Percentiles rank a stretch among this genome's conserved stretches.
phyloP scores from a whole-genome alignment of 1,140 invertebrate genomes.

The Lepidostoma basale region DNA sequence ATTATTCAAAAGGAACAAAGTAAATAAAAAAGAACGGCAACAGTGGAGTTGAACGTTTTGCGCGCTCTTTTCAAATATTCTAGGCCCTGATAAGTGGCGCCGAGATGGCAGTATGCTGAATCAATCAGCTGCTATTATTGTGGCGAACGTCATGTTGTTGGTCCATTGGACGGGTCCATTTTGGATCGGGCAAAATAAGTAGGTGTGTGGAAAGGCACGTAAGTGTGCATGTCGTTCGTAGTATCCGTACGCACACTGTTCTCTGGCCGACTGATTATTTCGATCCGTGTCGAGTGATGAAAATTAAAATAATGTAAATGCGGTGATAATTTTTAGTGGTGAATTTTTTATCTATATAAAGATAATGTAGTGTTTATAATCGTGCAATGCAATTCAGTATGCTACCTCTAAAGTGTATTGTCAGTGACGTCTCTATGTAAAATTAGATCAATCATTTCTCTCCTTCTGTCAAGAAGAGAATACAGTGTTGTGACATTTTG shows the following conservation, averaged over 20 bases:
- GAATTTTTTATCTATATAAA: conserved; percentile 32
- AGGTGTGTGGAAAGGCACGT: conserved; percentile 37
- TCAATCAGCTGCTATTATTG: conserved; percentile 25
- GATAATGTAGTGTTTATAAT: conserved; percentile 39
- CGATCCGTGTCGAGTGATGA: conserved; percentile 36
- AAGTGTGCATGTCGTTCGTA: conserved; percentile 28
- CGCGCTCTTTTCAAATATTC: neutral
- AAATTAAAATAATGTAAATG: conserved; percentile 27
- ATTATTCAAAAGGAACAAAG: no score
- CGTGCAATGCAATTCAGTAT: conserved; percentile 33
- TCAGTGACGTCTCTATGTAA: conserved; percentile 39
- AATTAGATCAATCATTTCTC: conserved; percentile 40
- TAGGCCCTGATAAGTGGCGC: conserved; percentile 28
- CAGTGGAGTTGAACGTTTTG: no score
- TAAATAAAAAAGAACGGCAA: no score
- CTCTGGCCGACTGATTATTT: conserved; percentile 24
- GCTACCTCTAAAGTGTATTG: conserved; percentile 35
- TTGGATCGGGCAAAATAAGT: conserved; percentile 34
- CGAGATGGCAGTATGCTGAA: conserved; percentile 26
- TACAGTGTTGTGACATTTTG: conserved; percentile 37
- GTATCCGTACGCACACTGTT: conserved; percentile 20
- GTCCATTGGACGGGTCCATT: conserved; percentile 44
- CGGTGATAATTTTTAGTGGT: conserved; percentile 31
- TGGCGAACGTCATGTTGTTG: conserved; percentile 16
- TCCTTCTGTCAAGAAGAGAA: conserved; percentile 35